Evolutionary conservation across 2,113 vertebrate species (phyloP).

Genomic region (Petrocephalus zakoni): DNA sequence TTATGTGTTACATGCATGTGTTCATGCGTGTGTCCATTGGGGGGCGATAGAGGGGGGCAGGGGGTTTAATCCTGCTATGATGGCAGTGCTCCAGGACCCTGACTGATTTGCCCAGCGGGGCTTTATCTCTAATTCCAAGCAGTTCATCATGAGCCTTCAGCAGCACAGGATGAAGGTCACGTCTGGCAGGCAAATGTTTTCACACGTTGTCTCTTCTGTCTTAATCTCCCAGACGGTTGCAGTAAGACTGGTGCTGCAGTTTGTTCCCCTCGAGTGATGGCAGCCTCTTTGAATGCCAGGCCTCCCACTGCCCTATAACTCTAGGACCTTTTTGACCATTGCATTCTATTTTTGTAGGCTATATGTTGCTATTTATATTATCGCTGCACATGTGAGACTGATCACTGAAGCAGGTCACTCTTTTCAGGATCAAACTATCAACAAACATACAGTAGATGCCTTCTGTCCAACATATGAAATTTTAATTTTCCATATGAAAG

Average conservation of each 20-base stretch:
- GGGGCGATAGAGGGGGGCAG: background rate
- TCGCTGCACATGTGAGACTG: background rate
- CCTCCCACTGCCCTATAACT: background rate
- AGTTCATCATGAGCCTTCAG: conserved; percentile 2
- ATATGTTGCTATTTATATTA: background rate
- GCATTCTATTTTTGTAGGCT: background rate
- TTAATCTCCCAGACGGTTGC: background rate
- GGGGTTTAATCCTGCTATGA: background rate
- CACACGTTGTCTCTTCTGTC: conserved; percentile 30
- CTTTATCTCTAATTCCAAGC: conserved; percentile 16
- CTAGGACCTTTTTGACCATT: background rate
- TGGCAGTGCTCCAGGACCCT: background rate
- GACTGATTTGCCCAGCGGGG: background rate
- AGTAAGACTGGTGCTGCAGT: background rate
- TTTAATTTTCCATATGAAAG: background rate
- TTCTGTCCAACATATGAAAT: background rate
- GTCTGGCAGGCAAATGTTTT: conserved; percentile 33
- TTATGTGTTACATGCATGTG: background rate
- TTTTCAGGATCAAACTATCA: background rate
- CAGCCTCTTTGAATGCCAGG: background rate
- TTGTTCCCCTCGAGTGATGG: background rate
- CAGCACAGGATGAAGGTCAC: background rate
- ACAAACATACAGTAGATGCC: background rate
- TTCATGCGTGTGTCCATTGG: background rate
- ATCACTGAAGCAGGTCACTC: background rate